Evolutionary conservation across 1,140 invertebrate species (phyloP), one percentile per base, ranked within the genome.

Genomic region (Drosophila sturtevanti): DNA sequence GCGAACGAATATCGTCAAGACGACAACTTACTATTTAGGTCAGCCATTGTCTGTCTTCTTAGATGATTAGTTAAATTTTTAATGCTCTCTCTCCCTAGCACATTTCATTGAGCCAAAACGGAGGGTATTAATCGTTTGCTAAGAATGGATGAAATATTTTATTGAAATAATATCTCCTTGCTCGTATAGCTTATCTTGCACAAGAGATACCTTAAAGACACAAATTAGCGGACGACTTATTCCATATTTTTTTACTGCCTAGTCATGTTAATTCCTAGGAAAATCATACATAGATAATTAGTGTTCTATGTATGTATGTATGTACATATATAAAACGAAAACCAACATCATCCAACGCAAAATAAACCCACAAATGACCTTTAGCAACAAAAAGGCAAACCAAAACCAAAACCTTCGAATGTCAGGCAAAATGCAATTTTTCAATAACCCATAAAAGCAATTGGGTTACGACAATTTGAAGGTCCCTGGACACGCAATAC

Each of bases 401-500:
- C n/a, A 11, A 14, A 56, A 24, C 27, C 54, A 27, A 9, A 14
- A 34, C 24, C 27, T 31, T 55, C 52, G 16, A 27, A 16, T 65
- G 62, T 63, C 72, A 78, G 16, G 16, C 16, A 18, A 48, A 48
- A 62, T 72, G 75, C 70, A 74, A 71, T 68, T 62, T 66, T 62
- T 77, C 72, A 76, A 72, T 85, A 74, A 64, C 21, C 65, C 52
- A 60, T 61, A 77, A 64, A 48, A 52, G 22, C 54, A 63, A 67
- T 52, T 78, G 74, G 52, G 58, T 48, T 48, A 68, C 76, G 67
- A 58, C 66, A 72, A 62, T 70, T 67, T 35, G 63, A 86, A 87
- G 81, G 78, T 68, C 58, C 34, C 56, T 37, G 44, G 72, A 69
- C 82, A 86, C 81, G 81, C 81, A 79, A 87, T 51, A 41, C 4